Evolutionary conservation across 2,797 vertebrate species (phyloP), one percentile per base, ranked within the genome.

Genomic region (Oophaga sylvatica): DNA sequence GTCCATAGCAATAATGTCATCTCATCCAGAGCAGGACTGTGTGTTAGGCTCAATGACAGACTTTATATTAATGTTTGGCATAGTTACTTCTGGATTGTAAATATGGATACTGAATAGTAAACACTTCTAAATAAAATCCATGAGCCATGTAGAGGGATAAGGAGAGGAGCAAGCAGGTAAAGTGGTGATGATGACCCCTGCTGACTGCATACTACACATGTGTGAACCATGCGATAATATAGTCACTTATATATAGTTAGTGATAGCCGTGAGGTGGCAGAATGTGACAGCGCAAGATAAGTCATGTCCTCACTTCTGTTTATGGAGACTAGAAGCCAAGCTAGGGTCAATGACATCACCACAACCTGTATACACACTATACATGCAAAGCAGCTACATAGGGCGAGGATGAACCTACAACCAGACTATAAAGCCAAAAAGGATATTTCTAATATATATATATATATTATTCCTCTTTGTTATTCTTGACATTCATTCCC

Each of bases 151-250:
- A 11, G 62, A n/a, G 22, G 62, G n/a, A 22, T 5, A 11, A 45
- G 16, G 11, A 63, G 15, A 41, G 26, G 70, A 22, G 9, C 11
- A 65, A 35, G 53, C 81, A 62, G 75, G 80, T 78, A 20, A n/a
- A 70, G 65, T 45, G n/a, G 7, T 26, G 6, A 71, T 5, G 29
- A 83, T 83, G 86, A 78, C 81, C 80, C 81, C 75, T 84, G 56
- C 75, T 88, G 75, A 53, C 75, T 86, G 65, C 35, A 78, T n/a
- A 80, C 67, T 57, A 77, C 63, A 87, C 10, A 77, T 53, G 45
- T 87, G 86, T 77, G 71, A 87, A 67, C 8, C 3, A 79, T 22
- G 65, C 12, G 60, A 78, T 87, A 67, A 85, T 80, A 15, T 73
- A 62, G 41, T 80, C 77, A 19, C 35, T 2, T 75, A 56, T 77